Conservation (phyloP, 2,888 invertebrate genomes). For the Mantis religiosa region DNA sequence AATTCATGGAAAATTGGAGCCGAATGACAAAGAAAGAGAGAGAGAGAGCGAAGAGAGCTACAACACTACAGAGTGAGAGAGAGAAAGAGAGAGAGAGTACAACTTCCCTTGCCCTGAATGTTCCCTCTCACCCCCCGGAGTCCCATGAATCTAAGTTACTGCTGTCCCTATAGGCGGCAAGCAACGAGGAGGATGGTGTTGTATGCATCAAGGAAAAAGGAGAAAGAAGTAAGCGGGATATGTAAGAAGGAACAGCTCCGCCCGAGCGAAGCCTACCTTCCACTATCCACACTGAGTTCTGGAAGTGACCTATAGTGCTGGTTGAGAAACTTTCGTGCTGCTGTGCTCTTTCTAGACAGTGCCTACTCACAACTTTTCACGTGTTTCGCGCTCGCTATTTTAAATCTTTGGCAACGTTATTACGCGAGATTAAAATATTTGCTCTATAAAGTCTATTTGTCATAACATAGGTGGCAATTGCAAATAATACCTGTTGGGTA, state of each 20-base stretch:
- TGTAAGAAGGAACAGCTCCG: not conserved
- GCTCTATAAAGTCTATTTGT: too few species aligned
- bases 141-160: constrained; percentile 27
- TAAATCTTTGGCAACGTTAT: too few species aligned
- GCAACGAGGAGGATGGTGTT: not conserved
- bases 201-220: not conserved
- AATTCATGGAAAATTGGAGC: constrained; percentile 29
- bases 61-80: not conserved
- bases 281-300: not conserved
- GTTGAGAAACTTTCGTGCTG: not conserved
- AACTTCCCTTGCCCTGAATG: constrained; percentile 21
- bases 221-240: constrained; percentile 5
- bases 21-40: constrained; percentile 15
- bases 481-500: too few species aligned
- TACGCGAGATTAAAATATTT: too few species aligned
- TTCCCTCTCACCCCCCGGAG: constrained; percentile 20
- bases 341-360: not conserved
- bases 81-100: not conserved
- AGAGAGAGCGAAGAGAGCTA: not conserved
- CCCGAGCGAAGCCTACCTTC: not conserved
- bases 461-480: too few species aligned
- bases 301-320: not conserved
- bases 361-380: too few species aligned
- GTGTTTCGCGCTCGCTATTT: too few species aligned
- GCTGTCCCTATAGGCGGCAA: not conserved